These are phyloP conservation scores for Festucalex cinctus DNA, from an alignment of 2,113 vertebrate genomes.

Conservation along the genomic window DNA sequence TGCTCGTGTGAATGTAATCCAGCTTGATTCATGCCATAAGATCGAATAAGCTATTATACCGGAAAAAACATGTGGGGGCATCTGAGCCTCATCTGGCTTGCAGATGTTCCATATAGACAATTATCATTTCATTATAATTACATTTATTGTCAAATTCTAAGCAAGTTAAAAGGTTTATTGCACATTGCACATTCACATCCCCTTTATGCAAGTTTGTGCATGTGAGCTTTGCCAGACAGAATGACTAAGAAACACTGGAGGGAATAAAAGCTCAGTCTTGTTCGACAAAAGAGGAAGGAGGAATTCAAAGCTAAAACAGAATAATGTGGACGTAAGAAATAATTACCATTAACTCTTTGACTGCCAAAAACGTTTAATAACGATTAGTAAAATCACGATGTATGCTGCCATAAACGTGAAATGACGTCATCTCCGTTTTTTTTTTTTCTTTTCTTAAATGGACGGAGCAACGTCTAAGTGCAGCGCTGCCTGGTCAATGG, in stretches of 20 bases:
- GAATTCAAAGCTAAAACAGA: conserved; percentile 2
- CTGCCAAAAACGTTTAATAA: too few species aligned
- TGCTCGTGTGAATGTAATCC: conserved; percentile 11
- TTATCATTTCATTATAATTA: conserved; percentile 3
- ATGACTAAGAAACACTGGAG: conserved; percentile 1
- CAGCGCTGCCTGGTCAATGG: too few species aligned
- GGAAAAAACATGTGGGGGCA: conserved; percentile 51
- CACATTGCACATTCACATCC: neutral
- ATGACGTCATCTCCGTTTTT: too few species aligned
- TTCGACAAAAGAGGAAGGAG: conserved; percentile 25
- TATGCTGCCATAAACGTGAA: too few species aligned
- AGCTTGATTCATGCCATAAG: conserved; percentile 24
- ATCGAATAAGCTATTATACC: conserved; percentile 17
- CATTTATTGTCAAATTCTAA: conserved; percentile 6
- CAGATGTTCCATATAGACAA: conserved; percentile 62
- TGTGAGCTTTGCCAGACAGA: neutral
- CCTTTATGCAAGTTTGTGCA: neutral
- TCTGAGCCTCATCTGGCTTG: conserved; percentile 58
- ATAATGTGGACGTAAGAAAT: neutral
- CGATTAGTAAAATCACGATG: too few species aligned
- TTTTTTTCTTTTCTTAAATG: too few species aligned
- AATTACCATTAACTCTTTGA: neutral
- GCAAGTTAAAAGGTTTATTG: neutral
- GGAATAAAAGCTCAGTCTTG: conserved; percentile 29
- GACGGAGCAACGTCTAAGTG: too few species aligned